Evolutionary conservation across 2,888 invertebrate species (phyloP), one percentile per base, ranked within the genome.

Genomic region (Saturnia pavonia): DNA sequence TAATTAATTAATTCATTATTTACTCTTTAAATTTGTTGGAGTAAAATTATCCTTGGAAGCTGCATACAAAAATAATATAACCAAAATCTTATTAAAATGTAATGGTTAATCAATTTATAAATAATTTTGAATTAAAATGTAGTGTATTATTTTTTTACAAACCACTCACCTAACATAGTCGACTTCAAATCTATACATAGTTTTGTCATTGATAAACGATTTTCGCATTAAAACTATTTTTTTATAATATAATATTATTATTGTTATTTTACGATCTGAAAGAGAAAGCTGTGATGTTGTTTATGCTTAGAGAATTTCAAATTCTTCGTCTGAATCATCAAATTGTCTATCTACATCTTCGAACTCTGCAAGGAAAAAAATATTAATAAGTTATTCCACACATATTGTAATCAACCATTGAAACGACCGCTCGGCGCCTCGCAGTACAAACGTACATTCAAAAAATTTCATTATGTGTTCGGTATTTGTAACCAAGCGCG

Each of bases 271-370:
- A 60, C 25, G 27, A 25, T 14, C 22, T 54, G 57, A 1, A 22
- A n/a, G 57, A 12, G 27, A 60, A 4, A 14, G 11, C 12, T 22
- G 27, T 14, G 54, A 54, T 54, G 54, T 63, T 63, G 48, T n/a
- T 54, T 54, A 40, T 19, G 40, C 19, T 94, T 96, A 96, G 85
- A 97, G 95, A 81, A 97, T 95, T 91, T 97, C 97, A 85, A 97
- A 97, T 83, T 97, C 97, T 77, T 97, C 96, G 81, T 97, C 97
- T 3, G 97, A 97, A 80, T 97, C 96, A 82, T 96, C 96, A 78
- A 95, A 95, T 75, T 95, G 95, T 81, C 95, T 91, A 74, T 95
- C 95, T 67, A 95, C 88, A 74, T 95, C 94, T 87, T 95, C 95
- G 78, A 95, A 95, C 85, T 95, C 96, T 94, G 94, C 73, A 94